Evolutionary conservation across 37 sponge, comb jelly and placozoan genomes (phyloP).

Genomic region (Geodia barretti): DNA sequence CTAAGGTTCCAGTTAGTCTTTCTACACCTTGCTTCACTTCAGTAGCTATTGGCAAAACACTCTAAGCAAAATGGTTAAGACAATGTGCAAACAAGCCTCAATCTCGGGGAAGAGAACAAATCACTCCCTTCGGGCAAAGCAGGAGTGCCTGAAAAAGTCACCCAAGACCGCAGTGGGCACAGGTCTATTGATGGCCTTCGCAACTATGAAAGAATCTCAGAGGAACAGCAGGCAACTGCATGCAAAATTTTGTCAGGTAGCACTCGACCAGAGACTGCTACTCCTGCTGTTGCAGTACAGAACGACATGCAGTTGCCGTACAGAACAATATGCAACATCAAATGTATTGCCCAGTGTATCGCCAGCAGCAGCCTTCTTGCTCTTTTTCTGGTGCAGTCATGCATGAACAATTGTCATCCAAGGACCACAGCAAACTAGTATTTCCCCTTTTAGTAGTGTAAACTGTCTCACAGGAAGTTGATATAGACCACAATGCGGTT

Average conservation of each 20-base stretch:
- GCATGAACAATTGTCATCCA: too few species aligned
- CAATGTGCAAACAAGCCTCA: conserved; percentile 24
- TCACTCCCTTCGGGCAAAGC: conserved; percentile 14
- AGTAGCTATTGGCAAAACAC: conserved; percentile 18
- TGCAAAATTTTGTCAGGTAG: background rate
- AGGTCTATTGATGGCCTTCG: conserved; percentile 15
- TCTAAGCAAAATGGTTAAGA: conserved; percentile 4
- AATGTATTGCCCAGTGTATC: too few species aligned
- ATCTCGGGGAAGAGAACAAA: conserved; percentile 13
- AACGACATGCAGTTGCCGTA: too few species aligned
- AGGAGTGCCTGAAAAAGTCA: conserved; percentile 31
- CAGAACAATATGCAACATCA: too few species aligned
- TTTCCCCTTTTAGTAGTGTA: too few species aligned
- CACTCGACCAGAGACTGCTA: too few species aligned
- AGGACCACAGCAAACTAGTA: too few species aligned
- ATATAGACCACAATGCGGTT: too few species aligned
- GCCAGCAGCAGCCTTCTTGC: too few species aligned
- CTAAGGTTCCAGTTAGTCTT: background rate
- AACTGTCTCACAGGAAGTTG: too few species aligned
- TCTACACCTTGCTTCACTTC: conserved; percentile 5
- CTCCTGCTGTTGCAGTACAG: too few species aligned
- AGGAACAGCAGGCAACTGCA: background rate
- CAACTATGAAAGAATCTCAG: conserved; percentile 4
- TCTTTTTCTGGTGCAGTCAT: too few species aligned
- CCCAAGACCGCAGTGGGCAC: conserved; percentile 27